A percentile compares a stretch with the other conserved stretches of the same genome.
These are phyloP conservation scores for Dendropsophus ebraccatus DNA, from an alignment of 2,113 vertebrate genomes.

Conservation along the genomic window DNA sequence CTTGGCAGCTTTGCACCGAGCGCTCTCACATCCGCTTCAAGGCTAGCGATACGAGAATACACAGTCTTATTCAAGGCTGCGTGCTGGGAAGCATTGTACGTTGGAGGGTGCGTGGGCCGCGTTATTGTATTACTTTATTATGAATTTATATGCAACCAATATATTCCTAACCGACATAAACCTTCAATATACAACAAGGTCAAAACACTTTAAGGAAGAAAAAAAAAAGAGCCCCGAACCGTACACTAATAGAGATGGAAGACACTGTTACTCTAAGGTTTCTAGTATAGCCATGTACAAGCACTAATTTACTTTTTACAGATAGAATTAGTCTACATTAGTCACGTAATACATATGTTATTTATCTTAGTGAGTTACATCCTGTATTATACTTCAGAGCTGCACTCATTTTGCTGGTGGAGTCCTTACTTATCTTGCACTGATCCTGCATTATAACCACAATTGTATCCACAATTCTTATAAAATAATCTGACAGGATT, in stretches of 20 bases:
- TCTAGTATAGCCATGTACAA: too few relatives aligned
- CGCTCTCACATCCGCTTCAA: slow-evolving; percentile 29
- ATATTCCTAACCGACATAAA: not conserved
- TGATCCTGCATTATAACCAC: not conserved
- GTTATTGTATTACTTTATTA: not conserved
- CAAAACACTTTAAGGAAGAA: not conserved
- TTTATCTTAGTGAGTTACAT: not conserved
- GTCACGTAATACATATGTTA: too few relatives aligned
- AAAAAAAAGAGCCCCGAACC: not conserved
- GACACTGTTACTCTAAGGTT: not conserved
- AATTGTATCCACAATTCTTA: not conserved
- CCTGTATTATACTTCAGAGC: too few relatives aligned
- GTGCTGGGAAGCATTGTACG: not conserved
- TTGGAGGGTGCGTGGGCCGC: not conserved
- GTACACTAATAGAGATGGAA: not conserved
- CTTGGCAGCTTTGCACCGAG: not conserved
- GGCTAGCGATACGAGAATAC: slow-evolving; percentile 3
- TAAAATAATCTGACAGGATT: too few relatives aligned
- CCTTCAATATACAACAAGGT: not conserved
- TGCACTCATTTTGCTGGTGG: too few relatives aligned
- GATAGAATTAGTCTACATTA: not conserved
- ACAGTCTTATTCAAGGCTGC: slow-evolving; percentile 20
- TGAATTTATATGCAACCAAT: not conserved
- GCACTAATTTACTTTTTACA: too few relatives aligned
- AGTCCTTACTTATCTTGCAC: not conserved